Conservation (phyloP, 2,113 vertebrate genomes). For the Todiramphus chloris region DNA sequence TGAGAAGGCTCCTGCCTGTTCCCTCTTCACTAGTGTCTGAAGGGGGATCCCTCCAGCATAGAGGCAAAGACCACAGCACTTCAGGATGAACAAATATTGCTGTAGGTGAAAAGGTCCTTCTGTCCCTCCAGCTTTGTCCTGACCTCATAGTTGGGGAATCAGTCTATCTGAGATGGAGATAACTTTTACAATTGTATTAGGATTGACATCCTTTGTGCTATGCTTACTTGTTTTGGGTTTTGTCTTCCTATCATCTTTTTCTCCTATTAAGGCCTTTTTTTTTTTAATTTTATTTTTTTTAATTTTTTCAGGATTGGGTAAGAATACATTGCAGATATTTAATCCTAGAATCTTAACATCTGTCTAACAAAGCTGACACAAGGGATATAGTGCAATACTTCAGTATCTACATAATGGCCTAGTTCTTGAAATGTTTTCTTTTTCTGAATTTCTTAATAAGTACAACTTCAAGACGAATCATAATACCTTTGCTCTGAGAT, state of each 20-base stretch:
- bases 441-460: background rate
- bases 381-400: background rate
- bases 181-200: background rate
- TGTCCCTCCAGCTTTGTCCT: background rate
- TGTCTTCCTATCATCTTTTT: background rate
- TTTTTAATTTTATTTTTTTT: background rate
- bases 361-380: background rate
- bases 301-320: background rate
- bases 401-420: background rate
- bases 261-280: background rate
- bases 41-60: background rate
- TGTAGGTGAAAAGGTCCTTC: background rate
- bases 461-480: background rate
- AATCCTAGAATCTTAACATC: background rate
- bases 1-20: accelerated
- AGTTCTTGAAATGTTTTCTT: background rate
- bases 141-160: background rate
- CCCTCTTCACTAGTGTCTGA: background rate
- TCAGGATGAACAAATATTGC: background rate
- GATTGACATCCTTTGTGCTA: background rate
- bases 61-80: background rate
- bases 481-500: background rate
- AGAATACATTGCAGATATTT: background rate
- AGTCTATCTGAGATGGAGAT: background rate
- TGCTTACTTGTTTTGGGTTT: background rate